Conservation (phyloP, 2,113 vertebrate species). For the Saguinus imperator region DNA sequence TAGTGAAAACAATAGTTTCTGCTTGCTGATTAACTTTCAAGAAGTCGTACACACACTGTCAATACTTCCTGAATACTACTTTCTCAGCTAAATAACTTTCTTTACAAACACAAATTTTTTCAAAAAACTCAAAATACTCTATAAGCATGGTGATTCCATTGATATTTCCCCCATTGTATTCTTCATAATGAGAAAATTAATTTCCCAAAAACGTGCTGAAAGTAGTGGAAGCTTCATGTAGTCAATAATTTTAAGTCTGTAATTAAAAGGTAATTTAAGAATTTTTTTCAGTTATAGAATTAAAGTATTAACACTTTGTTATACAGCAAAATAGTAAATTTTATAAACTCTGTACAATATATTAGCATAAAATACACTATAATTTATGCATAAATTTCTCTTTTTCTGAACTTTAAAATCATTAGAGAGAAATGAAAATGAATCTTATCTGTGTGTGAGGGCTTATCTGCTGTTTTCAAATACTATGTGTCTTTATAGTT, state of each 20-base stretch:
- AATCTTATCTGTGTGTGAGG: neutral
- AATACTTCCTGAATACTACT: conserved; percentile 1
- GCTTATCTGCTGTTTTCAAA: neutral
- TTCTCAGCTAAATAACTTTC: conserved; percentile 49
- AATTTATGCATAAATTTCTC: neutral
- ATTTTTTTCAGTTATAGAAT: conserved; percentile 17
- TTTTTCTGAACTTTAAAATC: neutral
- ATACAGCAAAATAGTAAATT: neutral
- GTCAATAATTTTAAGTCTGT: neutral
- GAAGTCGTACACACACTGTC: conserved; percentile 35
- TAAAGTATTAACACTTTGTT: neutral
- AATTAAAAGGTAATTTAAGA: conserved; percentile 20
- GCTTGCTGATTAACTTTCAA: conserved; percentile 16
- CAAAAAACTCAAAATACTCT: conserved; percentile 20
- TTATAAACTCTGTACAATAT: neutral
- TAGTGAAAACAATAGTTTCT: conserved; percentile 28
- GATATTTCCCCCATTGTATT: neutral
- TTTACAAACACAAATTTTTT: conserved; percentile 15
- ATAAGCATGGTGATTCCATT: conserved; percentile 18
- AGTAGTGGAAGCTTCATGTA: neutral
- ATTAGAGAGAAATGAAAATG: neutral
- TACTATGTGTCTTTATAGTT: neutral
- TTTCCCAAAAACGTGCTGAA: neutral
- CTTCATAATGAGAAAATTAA: neutral
- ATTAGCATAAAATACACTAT: neutral